Evolutionary conservation across 2,888 invertebrate genomes (phyloP).

Genomic region (Drosophila histrio): DNA sequence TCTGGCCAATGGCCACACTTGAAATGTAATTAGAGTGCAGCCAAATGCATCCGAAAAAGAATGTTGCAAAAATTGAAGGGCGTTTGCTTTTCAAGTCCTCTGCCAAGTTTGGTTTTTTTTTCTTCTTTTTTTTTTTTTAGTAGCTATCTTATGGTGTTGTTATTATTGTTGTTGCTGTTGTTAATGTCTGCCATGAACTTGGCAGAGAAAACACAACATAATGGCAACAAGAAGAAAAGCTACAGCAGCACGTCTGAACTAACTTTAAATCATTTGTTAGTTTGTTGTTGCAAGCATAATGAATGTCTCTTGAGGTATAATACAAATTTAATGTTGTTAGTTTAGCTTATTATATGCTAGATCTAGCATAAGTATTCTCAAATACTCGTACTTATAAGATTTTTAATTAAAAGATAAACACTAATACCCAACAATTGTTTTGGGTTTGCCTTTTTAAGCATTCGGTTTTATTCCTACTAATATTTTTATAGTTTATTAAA

Average conservation of each 20-base stretch:
- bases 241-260: not conserved
- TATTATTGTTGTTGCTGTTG: not conserved
- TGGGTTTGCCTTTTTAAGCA: too few relatives aligned
- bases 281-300: not conserved
- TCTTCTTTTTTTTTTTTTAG: not conserved
- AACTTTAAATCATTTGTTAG: constrained; percentile 13
- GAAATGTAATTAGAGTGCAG: constrained; percentile 73
- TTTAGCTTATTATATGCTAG: too few relatives aligned
- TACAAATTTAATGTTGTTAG: not conserved
- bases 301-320: constrained; percentile 1
- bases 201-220: constrained; percentile 26
- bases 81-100: constrained; percentile 42
- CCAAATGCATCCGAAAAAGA: constrained; percentile 64
- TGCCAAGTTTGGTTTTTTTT: constrained; percentile 28
- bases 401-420: too few relatives aligned
- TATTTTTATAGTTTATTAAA: too few relatives aligned
- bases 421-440: too few relatives aligned
- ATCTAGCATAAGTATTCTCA: too few relatives aligned
- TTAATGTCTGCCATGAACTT: constrained; percentile 46
- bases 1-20: constrained; percentile 65
- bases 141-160: not conserved
- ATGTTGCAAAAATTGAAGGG: constrained; percentile 61
- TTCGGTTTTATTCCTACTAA: too few relatives aligned
- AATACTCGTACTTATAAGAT: too few relatives aligned
- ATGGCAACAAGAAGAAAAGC: not conserved